Base-by-base conservation (phyloP, 2,113 vertebrate genomes). In the Tylochromis polylepis region DNA sequence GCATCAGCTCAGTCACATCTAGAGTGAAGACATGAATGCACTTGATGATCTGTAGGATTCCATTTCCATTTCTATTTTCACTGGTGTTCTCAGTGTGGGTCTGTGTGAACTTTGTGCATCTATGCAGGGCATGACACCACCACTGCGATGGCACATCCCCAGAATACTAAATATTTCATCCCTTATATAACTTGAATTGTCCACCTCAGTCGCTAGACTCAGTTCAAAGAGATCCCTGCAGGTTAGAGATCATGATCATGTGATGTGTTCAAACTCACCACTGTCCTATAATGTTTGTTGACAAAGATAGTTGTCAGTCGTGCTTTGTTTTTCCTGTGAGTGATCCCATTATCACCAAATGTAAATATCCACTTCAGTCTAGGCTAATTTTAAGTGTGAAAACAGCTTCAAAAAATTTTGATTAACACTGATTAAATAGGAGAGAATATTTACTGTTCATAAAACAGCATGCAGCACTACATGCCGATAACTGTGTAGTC, bases 121-220 rank as follows among this genome's bases (percentile, higher is more conserved):
- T 62, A 62, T 18, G 56, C 86, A 89, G 70, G 56, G 67, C 58
- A 89, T 31, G 58, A 27, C 78, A 84, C 88, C 59, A 80, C 31
- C 31, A 53, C 86, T 82, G 85, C 1, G 70, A 86, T 24, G 72
- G 70, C 72, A 87, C 84, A 49, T 83, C 62, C 36, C 82, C 85
- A 53, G 90, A 90, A 91, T 89, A 86, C 72, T 77, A 85, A 93
- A 94, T 89, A 89, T 88, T 91, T 70, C 65, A 88, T 81, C 70
- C 11, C 72, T 92, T 79, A 20, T 82, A 60, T 88, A 80, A 88
- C 70, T 55, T 78, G 27, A 53, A 77, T 77, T 34, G 81, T 62
- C 67, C 27, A n/a, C 29, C 65, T 62, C 62, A 43, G 41, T 60
- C 56, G 65, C 51, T 36, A 43, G 38, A 43, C 55, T 58, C 36